Percentiles rank a stretch among this genome's conserved stretches.
These are phyloP conservation scores for Drosophila trapezifrons DNA, from an alignment of 1,140 invertebrate species.

Conservation along the genomic window DNA sequence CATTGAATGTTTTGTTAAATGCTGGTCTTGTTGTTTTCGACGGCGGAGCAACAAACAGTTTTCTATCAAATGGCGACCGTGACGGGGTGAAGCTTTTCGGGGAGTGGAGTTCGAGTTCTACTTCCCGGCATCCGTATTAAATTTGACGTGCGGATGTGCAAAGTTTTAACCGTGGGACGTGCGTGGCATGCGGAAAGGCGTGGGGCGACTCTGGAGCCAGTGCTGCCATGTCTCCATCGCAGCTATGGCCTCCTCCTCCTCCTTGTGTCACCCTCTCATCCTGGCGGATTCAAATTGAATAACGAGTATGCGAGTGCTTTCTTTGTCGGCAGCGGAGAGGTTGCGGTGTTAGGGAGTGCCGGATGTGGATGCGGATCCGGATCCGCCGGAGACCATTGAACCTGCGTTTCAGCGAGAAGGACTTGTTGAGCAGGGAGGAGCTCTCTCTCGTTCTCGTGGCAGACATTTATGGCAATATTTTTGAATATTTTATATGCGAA, in stretches of 20 bases:
- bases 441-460: background rate
- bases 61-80: conserved; percentile 22
- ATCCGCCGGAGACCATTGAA: conserved; percentile 28
- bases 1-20: conserved; percentile 51
- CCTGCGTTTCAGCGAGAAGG: conserved; percentile 15
- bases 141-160: conserved; percentile 62
- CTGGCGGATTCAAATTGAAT: conserved; percentile 46
- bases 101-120: conserved; percentile 14
- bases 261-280: conserved; percentile 1
- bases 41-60: conserved; percentile 28
- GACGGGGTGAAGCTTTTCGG: background rate
- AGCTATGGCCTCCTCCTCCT: background rate
- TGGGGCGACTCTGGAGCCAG: conserved; percentile 15
- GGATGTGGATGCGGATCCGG: background rate
- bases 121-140: conserved; percentile 49
- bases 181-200: conserved; percentile 48
- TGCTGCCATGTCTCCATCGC: conserved; percentile 22
- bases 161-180: conserved; percentile 63
- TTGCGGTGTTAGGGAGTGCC: background rate
- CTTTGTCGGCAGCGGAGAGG: background rate
- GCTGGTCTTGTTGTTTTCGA: conserved; percentile 17
- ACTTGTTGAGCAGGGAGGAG: conserved; percentile 34
- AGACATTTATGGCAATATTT: conserved; percentile 27
- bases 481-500: conserved; percentile 34
- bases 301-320: conserved; percentile 41